Conservation (phyloP, 2,888 invertebrate genomes). For the Thereva nobilitata region DNA sequence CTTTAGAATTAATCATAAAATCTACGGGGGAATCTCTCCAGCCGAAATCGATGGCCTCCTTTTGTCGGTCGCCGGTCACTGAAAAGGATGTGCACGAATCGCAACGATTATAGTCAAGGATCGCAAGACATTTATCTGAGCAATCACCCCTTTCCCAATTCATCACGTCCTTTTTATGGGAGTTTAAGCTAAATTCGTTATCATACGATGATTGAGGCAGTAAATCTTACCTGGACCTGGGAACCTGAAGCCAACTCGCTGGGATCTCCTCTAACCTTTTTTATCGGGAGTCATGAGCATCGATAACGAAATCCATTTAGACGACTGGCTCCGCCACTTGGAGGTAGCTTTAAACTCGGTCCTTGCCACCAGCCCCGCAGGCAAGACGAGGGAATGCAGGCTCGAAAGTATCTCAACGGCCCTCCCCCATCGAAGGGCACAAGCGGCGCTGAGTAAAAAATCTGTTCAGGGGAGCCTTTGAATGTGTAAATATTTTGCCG, state of each 20-base stretch:
- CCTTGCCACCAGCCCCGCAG: no score
- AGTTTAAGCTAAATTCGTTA: conserved; percentile 21
- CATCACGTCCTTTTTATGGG: conserved; percentile 5
- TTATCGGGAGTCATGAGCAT: conserved; percentile 1
- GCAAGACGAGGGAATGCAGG: no score
- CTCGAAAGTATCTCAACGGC: no score
- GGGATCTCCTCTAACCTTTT: background rate
- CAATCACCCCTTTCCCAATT: conserved; percentile 9
- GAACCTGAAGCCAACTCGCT: background rate
- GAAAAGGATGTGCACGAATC: background rate
- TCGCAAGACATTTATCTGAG: background rate
- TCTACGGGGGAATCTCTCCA: background rate
- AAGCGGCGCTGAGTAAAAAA: background rate
- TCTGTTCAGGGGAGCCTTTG: conserved; percentile 19
- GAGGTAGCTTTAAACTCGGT: background rate
- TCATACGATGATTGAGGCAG: conserved; percentile 10
- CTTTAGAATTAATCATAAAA: conserved; percentile 18
- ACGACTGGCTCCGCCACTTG: background rate
- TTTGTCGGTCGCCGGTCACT: background rate
- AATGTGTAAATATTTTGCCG: conserved; percentile 41
- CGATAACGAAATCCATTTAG: conserved; percentile 20
- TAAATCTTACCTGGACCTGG: conserved; percentile 10
- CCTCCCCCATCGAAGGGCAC: background rate
- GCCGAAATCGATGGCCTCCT: background rate
- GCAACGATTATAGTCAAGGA: background rate